These are phyloP conservation scores for Polyommatus iphigenia DNA, from an alignment of 2,888 invertebrate species.

Conservation along the genomic window DNA sequence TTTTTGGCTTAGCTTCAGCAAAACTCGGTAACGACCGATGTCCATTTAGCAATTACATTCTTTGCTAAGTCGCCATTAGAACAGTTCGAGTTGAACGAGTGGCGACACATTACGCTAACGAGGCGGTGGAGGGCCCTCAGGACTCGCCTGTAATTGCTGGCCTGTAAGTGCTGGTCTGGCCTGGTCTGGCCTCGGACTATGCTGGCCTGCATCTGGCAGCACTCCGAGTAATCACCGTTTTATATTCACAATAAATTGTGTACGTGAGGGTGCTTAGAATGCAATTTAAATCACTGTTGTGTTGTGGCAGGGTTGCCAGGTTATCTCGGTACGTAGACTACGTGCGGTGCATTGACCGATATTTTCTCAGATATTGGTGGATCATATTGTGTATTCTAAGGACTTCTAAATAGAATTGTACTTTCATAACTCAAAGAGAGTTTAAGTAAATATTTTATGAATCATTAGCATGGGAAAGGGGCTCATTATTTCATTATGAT, in stretches of 20 bases:
- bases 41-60: not conserved
- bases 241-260: constrained; percentile 19
- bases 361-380: not conserved
- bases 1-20: not conserved
- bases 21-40: not conserved
- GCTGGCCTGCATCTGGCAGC: constrained; percentile 4
- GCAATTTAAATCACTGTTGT: not conserved
- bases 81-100: not conserved
- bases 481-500: too few relatives aligned
- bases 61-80: not conserved
- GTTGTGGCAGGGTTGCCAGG: not conserved
- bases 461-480: not conserved
- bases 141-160: constrained; percentile 9
- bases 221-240: constrained; percentile 10
- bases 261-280: constrained; percentile 12
- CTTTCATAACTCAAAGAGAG: too few relatives aligned
- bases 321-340: not conserved
- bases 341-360: not conserved
- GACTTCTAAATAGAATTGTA: not conserved
- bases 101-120: constrained; percentile 21
- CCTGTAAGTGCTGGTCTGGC: not conserved
- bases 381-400: not conserved
- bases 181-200: not conserved
- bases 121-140: not conserved
- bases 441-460: not conserved